These are phyloP conservation scores for Cenopis cana DNA, from an alignment of 2,888 invertebrate species.

Conservation along the genomic window DNA sequence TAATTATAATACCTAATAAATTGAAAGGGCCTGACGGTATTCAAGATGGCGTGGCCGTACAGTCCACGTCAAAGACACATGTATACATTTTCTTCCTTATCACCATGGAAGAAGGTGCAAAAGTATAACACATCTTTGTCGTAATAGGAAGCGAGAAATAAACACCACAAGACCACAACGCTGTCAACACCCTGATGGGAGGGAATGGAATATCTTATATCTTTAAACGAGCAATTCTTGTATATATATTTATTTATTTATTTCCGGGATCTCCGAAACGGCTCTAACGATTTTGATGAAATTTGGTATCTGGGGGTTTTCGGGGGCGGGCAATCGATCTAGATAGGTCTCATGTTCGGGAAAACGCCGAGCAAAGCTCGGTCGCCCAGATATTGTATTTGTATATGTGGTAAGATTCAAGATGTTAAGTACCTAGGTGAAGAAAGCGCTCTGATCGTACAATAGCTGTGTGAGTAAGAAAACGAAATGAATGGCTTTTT, in stretches of 20 bases:
- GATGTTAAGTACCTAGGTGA: background rate
- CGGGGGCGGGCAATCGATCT: too few relatives aligned
- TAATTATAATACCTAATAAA: conserved; percentile 1
- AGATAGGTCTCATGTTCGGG: too few relatives aligned
- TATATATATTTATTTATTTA: too few relatives aligned
- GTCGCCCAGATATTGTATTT: too few relatives aligned
- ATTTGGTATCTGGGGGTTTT: too few relatives aligned
- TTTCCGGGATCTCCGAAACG: too few relatives aligned
- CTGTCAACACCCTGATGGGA: background rate
- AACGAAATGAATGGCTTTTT: background rate
- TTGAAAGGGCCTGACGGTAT: conserved; percentile 11
- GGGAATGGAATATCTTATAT: too few relatives aligned
- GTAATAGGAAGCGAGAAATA: conserved; percentile 3
- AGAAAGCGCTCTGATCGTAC: background rate
- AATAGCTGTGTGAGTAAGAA: background rate
- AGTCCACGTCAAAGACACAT: background rate
- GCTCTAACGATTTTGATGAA: too few relatives aligned
- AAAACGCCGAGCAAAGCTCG: too few relatives aligned
- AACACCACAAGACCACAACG: background rate
- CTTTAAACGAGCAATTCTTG: too few relatives aligned
- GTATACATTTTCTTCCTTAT: background rate
- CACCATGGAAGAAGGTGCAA: background rate
- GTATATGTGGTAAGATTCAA: background rate
- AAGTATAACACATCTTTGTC: background rate
- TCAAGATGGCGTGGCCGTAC: conserved; percentile 1